Evolutionary conservation across 2,113 vertebrate genomes (phyloP), one percentile per base, ranked within the genome.

Genomic region (Phylloscopus trochiloides): DNA sequence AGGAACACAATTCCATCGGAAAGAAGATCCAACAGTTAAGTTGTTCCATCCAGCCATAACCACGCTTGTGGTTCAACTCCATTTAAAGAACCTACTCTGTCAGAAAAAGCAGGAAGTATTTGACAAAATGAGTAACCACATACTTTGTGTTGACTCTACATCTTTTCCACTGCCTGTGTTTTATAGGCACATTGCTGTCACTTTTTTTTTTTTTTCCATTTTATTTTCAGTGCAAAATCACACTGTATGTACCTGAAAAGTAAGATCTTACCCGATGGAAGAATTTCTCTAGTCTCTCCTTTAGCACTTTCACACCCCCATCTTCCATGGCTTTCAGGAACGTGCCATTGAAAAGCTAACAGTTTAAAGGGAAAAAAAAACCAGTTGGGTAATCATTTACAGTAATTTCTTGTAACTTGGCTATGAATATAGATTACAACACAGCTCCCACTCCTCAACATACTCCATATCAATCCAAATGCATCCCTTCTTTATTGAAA

Each of bases 221-320:
- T 86, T 63, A 74, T 71, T 92, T 91, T 48, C 55, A 67, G 8
- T 7, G 12, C 19, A 86, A 34, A 74, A 80, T 52, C 51, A 63
- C 34, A n/a, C 14, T 26, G 7, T 54, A 15, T 19, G 21, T 70
- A 26, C 11, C 50, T 78, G 57, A 90, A 66, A 91, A 81, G 47
- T 15, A 32, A 89, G 55, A 32, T 94, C 96, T 98, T 98, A 99
- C 99, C 98, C 99, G 98, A 97, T 99, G 99, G 96, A 99, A 99
- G 97, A 99, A 99, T 97, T 99, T 99, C 94, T 99, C 99, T 88
- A 99, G 96, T 96, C 99, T 99, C 92, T 99, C 99, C 68, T 97
- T 99, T 19, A 99, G 98, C 86, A 98, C 97, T 94, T 98, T 98
- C 70, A 99, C 98, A 47, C 99, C 99, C 22, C 99, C 99, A 20